Base-by-base conservation (phyloP, 92 coral and sea anemone genomes). In the Metridium senile region DNA sequence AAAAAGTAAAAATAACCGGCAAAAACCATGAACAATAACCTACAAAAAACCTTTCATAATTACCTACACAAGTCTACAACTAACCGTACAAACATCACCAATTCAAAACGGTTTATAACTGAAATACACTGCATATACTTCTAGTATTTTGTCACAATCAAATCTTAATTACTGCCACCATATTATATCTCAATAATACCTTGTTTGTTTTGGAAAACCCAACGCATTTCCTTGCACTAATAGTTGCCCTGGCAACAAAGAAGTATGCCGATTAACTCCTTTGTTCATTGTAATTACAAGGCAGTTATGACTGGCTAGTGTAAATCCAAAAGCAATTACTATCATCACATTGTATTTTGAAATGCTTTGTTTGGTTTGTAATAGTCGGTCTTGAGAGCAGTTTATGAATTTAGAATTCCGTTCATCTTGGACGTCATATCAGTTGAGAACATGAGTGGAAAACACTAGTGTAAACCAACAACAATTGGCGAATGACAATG, bases 311-410 rank as follows among this genome's bases (percentile, higher is more conserved):
- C 32, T 73, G 78, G 78, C 27, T 31, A 22, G 8, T 73, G 68
- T 26, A 57, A 73, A 73, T 73, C 78, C 78, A 11, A 33, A 31
- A 33, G 78, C 64, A 73, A 73, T 73, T 73, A 73, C 28, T 33
- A 16, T 32, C 46, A 28, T 46, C 76, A n/a, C n/a, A n/a, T n/a
- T n/a, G 33, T 71, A 51, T 71, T 13, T 28, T 34, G n/a, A 56
- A 21, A 33, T 7, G 9, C 56, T 73, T 73, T 57, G 67, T 73
- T 58, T 58, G 51, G 33, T 33, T 33, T 33, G 9, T 57, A 2
- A 33, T 58, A 1, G 30, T 19, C 3, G 29, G 67, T 32, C 45
- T 16, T 59, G 11, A 4, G 33, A 59, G 49, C 49, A 39, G 8
- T 39, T 39, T 13, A 39, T 39, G 49, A 39, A 39, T 4, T 39